These are phyloP conservation scores for Otis tarda DNA, from an alignment of 2,113 vertebrate species.

Conservation along the genomic window DNA sequence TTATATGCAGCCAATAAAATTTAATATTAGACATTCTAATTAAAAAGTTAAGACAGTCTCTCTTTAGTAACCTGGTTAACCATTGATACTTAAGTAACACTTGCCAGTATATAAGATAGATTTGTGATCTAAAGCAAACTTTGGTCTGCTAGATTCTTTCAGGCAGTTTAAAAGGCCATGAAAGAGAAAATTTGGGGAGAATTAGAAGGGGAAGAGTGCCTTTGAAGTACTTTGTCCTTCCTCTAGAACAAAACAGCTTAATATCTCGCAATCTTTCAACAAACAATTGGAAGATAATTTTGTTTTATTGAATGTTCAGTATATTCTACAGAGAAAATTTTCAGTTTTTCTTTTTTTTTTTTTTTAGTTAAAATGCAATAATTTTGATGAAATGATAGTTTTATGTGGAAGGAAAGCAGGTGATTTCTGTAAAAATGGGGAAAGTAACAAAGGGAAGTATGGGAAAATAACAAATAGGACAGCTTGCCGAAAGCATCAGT, in stretches of 20 bases:
- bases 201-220: neutral
- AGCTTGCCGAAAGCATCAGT: neutral
- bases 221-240: neutral
- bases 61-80: neutral
- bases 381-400: neutral
- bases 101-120: neutral
- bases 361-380: neutral
- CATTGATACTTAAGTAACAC: neutral
- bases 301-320: neutral
- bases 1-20: neutral
- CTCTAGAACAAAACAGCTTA: neutral
- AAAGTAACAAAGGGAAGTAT: neutral
- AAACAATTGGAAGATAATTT: neutral
- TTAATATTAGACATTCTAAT: neutral
- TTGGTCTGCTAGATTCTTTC: neutral
- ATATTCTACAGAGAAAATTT: neutral
- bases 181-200: neutral
- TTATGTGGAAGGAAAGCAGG: neutral
- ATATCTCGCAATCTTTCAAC: neutral
- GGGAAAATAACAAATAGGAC: neutral
- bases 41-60: neutral
- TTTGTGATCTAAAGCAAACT: neutral
- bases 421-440: neutral
- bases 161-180: neutral
- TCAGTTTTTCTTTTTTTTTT: neutral